These are phyloP conservation scores for Tringa solitaria DNA, from an alignment of 2,113 vertebrate genomes.

Conservation along the genomic window DNA sequence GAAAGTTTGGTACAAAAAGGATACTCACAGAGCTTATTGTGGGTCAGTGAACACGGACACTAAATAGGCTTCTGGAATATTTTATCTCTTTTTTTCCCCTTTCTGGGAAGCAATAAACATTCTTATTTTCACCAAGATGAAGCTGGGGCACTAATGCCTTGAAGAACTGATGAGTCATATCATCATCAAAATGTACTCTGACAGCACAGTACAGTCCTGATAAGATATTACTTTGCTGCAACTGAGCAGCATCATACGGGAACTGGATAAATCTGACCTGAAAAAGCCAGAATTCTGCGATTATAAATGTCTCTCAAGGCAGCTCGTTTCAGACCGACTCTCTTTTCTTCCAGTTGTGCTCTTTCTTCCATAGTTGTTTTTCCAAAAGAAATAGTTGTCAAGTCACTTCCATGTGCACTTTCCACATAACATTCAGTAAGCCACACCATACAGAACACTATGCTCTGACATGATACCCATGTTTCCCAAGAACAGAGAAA, in stretches of 20 bases:
- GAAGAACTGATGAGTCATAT: conserved; percentile 3
- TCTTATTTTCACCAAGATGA: neutral
- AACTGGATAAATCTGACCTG: neutral
- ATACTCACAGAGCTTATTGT: neutral
- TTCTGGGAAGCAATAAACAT: conserved; percentile 9
- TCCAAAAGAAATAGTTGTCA: neutral
- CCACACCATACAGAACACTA: neutral
- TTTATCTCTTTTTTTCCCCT: neutral
- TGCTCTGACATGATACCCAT: neutral
- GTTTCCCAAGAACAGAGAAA: neutral
- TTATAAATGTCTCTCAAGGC: neutral
- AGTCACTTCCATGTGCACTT: neutral
- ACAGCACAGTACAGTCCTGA: neutral
- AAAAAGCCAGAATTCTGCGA: neutral
- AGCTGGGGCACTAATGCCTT: conserved; percentile 9
- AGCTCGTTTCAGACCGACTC: neutral
- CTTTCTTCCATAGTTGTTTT: neutral
- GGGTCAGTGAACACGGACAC: neutral
- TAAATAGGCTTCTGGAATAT: neutral
- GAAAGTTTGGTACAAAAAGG: neutral
- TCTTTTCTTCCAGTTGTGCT: neutral
- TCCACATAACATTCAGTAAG: neutral
- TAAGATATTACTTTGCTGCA: neutral
- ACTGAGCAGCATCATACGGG: neutral
- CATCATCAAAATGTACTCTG: neutral